Conservation (phyloP, 1,140 invertebrate genomes). For the Tribolium madens region DNA sequence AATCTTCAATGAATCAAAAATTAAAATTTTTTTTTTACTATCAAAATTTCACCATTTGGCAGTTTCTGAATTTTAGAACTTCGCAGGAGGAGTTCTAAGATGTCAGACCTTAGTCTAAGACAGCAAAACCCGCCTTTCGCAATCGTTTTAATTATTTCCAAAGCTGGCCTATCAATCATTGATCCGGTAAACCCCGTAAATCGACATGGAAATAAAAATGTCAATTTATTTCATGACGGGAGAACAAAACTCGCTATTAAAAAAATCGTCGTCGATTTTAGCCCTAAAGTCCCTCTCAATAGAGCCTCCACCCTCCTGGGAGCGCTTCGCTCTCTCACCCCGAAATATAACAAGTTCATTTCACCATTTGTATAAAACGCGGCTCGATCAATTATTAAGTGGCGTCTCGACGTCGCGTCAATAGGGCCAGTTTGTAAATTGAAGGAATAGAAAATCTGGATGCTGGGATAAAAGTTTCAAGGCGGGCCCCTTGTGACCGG, state of each 20-base stretch:
- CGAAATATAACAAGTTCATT: conserved; percentile 34
- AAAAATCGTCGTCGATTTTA: not conserved
- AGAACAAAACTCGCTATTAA: conserved; percentile 25
- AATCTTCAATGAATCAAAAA: no score
- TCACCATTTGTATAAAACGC: conserved; percentile 33
- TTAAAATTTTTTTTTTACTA: no score
- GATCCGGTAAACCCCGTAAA: not conserved
- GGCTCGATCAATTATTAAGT: conserved; percentile 29
- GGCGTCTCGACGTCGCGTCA: conserved; percentile 25
- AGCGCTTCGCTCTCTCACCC: conserved; percentile 2
- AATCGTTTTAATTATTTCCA: conserved; percentile 11
- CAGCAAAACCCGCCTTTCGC: not conserved
- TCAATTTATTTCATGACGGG: conserved; percentile 19
- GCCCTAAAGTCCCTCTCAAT: not conserved
- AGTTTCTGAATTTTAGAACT: no score
- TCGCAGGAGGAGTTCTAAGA: no score
- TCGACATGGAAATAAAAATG: conserved; percentile 24
- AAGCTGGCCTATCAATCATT: conserved; percentile 1
- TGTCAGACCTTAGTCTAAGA: no score
- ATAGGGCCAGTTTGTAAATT: conserved; percentile 16
- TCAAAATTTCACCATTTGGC: no score
- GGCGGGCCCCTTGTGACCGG: conserved; percentile 49
- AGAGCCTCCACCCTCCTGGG: not conserved
- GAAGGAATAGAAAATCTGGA: conserved; percentile 22
- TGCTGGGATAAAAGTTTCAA: conserved; percentile 57